phyloP scores from a whole-genome alignment of 30 jellyfish, hydroid and myxozoan genomes.

The Rhopilema esculentum region DNA sequence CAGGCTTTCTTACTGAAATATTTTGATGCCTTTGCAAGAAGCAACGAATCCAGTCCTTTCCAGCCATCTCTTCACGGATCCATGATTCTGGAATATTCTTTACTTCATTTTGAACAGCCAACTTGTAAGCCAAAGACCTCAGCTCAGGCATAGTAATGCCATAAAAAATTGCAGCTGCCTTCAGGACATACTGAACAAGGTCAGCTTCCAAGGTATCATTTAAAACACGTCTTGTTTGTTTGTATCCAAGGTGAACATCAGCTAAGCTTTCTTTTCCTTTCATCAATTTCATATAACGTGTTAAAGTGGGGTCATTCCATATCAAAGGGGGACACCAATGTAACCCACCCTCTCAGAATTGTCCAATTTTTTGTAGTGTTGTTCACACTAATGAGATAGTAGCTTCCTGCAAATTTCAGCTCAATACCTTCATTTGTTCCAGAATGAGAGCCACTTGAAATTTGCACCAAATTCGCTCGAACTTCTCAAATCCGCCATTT shows the following conservation, averaged over 20 bases:
- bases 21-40: slow-evolving; percentile 26
- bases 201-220: slow-evolving; percentile 7
- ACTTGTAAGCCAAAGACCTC: slow-evolving; percentile 36
- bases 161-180: slow-evolving; percentile 48
- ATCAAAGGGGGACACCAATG: too few species aligned
- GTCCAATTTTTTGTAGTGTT: too few species aligned
- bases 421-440: too few species aligned
- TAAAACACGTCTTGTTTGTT: neutral
- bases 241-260: slow-evolving; percentile 23
- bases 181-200: slow-evolving; percentile 23
- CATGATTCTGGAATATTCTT: slow-evolving; percentile 36
- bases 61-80: slow-evolving; percentile 30
- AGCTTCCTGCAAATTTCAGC: too few species aligned
- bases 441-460: too few species aligned
- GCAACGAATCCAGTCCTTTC: slow-evolving; percentile 32
- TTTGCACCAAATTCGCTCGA: too few species aligned
- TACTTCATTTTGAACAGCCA: slow-evolving; percentile 16
- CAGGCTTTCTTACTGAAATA: slow-evolving; percentile 51
- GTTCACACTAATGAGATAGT: too few species aligned
- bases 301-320: slow-evolving; percentile 18
- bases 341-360: too few species aligned
- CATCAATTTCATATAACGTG: slow-evolving; percentile 1
- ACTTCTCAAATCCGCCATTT: too few species aligned
- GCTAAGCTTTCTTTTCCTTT: slow-evolving; percentile 20
- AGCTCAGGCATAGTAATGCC: slow-evolving; percentile 46